Evolutionary conservation across 1,140 invertebrate genomes (phyloP).

Genomic region (Rhagoletis zephyria): DNA sequence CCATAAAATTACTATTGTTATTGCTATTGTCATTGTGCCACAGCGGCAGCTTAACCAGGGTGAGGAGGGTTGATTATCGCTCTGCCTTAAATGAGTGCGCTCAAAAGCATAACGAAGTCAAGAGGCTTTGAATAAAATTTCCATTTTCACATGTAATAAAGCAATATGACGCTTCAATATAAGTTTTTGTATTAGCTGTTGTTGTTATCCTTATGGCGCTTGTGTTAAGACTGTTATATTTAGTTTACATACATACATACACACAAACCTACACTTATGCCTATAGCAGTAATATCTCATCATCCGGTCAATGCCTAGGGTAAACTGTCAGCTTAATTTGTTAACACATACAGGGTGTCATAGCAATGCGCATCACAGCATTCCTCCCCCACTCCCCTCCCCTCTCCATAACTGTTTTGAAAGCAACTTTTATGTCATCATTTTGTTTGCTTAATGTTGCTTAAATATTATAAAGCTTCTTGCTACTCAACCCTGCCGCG

Average conservation of each 20-base stretch:
- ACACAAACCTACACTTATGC: background rate
- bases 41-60: background rate
- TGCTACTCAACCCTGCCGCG: background rate
- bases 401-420: background rate
- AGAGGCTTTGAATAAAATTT: slow-evolving; percentile 51
- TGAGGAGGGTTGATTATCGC: background rate
- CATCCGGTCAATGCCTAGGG: slow-evolving; percentile 33
- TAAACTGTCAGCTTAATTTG: slow-evolving; percentile 44
- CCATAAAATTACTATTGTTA: background rate
- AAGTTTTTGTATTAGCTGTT: background rate
- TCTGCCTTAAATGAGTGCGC: background rate
- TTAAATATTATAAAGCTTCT: slow-evolving; percentile 3
- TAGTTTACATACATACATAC: background rate
- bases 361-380: background rate
- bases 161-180: slow-evolving; percentile 10
- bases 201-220: background rate
- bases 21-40: background rate
- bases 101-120: slow-evolving; percentile 29
- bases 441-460: slow-evolving; percentile 52
- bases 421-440: background rate
- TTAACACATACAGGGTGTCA: slow-evolving; percentile 41
- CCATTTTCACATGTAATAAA: slow-evolving; percentile 43
- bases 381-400: background rate
- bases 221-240: background rate
- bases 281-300: background rate